Evolutionary conservation across 1,140 invertebrate species (phyloP), one percentile per base, ranked within the genome.

Genomic region (Lasaia peninsularis): DNA sequence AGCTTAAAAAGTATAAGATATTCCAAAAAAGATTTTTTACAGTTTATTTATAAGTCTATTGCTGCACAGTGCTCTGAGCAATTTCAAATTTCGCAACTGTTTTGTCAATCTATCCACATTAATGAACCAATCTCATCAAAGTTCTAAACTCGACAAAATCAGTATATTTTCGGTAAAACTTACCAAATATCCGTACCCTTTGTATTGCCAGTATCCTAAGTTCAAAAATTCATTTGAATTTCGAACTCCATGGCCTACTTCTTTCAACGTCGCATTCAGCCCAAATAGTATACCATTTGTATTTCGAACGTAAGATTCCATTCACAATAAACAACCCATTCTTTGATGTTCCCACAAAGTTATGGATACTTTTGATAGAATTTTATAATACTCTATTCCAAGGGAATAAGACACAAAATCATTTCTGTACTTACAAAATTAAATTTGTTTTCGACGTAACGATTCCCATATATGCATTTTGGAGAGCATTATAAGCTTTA

Each of bases 201-300:
- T 40, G 35, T 40, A 1, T 40, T 8, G 14, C 16, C 5, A 18
- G 16, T 16, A 16, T 40, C 14, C 12, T 40, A 40, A 40, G 1
- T 0, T 35, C 8, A 5, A 18, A 40, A 16, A 40, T 40, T 40
- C 5, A 40, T 40, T 40, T 40, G 9, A 40, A 40, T 16, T 40
- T 40, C 35, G 9, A 40, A 40, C 35, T 40, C 7, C 8, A 9
- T 40, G 35, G 12, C 35, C 37, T 40, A 40, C 37, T 40, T 40
- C 37, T 18, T 18, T 14, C 16, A 40, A 4, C 24, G 24, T 7
- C 24, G 50, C 69, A 78, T 71, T 69, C 71, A 65, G 59, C 51
- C 54, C 60, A 76, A 71, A 81, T 78, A 80, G 78, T 68, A 73
- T 63, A 65, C 80, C 70, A 79, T 84, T 80, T 79, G 72, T 80